Evolutionary conservation across 2,888 invertebrate species (phyloP), one percentile per base, ranked within the genome.

Genomic region (Acronicta psi): DNA sequence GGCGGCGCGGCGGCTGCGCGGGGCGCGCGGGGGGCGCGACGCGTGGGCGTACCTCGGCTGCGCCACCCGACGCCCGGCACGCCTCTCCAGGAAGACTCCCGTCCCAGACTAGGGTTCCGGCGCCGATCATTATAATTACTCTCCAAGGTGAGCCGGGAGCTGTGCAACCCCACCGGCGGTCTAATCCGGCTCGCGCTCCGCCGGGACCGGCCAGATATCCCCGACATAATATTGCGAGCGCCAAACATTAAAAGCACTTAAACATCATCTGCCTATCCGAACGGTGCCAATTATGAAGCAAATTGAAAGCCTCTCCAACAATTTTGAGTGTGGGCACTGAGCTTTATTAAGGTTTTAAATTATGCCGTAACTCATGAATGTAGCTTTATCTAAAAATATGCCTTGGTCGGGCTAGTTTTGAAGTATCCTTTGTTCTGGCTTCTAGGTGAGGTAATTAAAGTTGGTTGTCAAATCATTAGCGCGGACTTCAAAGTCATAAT

Each of bases 71-170:
- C 86, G 77, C 85, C 85, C 86, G 90, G 89, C 91, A 92, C 92
- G 92, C 93, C 93, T 89, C 89, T 91, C 89, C 92, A 91, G 92
- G 91, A 91, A 92, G 88, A 86, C 82, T 88, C 89, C 90, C 91
- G 89, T 86, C 87, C 90, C 91, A 88, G 91, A 86, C 89, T 87
- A 80, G 88, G 88, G 89, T 87, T 90, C 90, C 90, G 92, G 92
- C 93, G 89, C 92, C 91, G 92, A 92, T 92, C 92, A 92, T 92
- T 93, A 93, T 94, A 94, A 94, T 93, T 93, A 94, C 93, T 93
- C 93, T 94, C 92, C 92, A 92, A 93, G 91, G 93, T 91, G 91
- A 91, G 90, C 80, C 84, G 89, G 87, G 90, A 87, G 89, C 87
- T 75, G 65, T 89, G 86, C 86, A 87, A 84, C 86, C 77, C 89